Base-by-base conservation (phyloP, 2,888 invertebrate genomes). In the Eremobia ochroleuca region DNA sequence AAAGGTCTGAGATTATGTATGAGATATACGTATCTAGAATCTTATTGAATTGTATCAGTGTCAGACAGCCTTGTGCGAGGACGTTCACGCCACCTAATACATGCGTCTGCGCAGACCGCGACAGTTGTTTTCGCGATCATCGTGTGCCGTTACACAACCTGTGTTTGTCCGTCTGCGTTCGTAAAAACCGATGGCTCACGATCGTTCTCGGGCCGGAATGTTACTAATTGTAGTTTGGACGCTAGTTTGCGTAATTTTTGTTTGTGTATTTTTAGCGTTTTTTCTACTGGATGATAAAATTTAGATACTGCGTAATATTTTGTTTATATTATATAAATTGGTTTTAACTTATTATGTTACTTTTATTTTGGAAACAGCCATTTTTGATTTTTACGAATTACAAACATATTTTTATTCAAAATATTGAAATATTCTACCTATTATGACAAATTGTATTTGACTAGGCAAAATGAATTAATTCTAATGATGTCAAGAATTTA, bases 41-140 rank as follows among this genome's bases (percentile, higher is more conserved):
- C 86, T 90, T 82, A 91, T 90, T 91, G 89, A 89, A 90, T 92
- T 90, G 90, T 88, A 90, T 85, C 85, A 80, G 79, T 85, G 83
- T 83, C 91, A 92, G 92, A 92, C 93, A 93, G 89, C 94, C 95
- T 95, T 95, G 94, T 88, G 82, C 76, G 91, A 91, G 94, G 93
- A 84, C 93, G 92, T 94, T 94, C 91, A 91, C 94, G 91, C 83
- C 86, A 75, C 85, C 83, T 92, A 92, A 92, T 91, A 87, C 87
- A 93, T 93, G 93, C 93, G 92, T 89, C 81, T 87, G 90, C 89
- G 92, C 90, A 87, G 89, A 87, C 89, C 67, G 70, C 84, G 86
- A 84, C 85, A 82, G 86, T 87, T 86, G 89, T 90, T 88, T 88
- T 88, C 87, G 88, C 82, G 85, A 77, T 76, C 83, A 70, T 66